A percentile compares a stretch with the other conserved stretches of the same genome.
Conservation (phyloP, 2,888 invertebrate species). For the Agrenia bidenticulata region DNA sequence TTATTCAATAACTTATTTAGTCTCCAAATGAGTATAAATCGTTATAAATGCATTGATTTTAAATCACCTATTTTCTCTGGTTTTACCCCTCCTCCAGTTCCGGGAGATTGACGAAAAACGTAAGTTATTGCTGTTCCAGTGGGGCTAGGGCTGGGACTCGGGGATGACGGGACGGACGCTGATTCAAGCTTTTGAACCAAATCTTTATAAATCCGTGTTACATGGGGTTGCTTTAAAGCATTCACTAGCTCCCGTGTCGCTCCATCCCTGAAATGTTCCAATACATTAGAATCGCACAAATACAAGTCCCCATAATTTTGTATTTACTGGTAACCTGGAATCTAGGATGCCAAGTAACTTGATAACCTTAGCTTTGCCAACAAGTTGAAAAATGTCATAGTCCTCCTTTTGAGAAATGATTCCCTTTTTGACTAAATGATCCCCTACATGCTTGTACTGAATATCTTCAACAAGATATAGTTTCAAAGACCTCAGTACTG, state of each 20-base stretch:
- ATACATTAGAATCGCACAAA: neutral
- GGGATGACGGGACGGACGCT: conserved; percentile 27
- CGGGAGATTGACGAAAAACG: conserved; percentile 11
- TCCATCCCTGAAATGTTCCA: conserved; percentile 31
- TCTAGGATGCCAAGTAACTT: conserved; percentile 36
- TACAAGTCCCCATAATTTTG: too few species aligned
- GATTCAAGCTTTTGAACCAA: conserved; percentile 43
- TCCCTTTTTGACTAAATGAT: conserved; percentile 43
- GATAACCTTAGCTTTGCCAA: conserved; percentile 37
- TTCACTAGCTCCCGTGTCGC: conserved; percentile 41
- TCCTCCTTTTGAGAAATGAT: conserved; percentile 44
- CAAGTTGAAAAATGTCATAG: conserved; percentile 39
- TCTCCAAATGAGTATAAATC: neutral
- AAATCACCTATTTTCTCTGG: conserved; percentile 36
- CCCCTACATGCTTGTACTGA: conserved; percentile 40
- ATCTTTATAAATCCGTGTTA: conserved; percentile 39
- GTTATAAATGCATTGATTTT: neutral
- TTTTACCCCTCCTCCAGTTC: conserved; percentile 20
- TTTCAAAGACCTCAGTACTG: conserved; percentile 27
- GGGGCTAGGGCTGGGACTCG: conserved; percentile 20
- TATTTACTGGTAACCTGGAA: neutral
- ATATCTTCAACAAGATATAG: conserved; percentile 44
- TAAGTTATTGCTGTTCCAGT: neutral
- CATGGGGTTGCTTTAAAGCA: conserved; percentile 38
- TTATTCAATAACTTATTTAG: neutral